Conservation (phyloP, 2,888 invertebrate genomes). For the Cylindroiulus punctatus region DNA sequence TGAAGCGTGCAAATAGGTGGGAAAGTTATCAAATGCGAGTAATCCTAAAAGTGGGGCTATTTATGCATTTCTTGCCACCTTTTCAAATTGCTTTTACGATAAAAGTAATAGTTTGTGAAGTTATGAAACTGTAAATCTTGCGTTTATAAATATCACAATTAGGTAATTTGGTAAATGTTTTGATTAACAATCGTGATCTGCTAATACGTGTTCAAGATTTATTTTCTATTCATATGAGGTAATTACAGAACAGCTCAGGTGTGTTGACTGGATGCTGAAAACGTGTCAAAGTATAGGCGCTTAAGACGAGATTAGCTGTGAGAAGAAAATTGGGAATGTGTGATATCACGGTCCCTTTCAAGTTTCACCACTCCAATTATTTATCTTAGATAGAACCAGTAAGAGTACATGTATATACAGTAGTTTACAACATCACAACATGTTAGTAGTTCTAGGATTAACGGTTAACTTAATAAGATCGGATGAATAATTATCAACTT, state of each 20-base stretch:
- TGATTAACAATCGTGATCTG: background rate
- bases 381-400: too few relatives aligned
- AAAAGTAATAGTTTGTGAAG: background rate
- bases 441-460: too few relatives aligned
- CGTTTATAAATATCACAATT: background rate
- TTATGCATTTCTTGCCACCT: constrained; percentile 28
- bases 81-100: background rate
- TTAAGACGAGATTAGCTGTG: background rate
- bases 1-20: constrained; percentile 36
- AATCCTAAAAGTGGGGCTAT: constrained; percentile 24
- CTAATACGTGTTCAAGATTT: background rate
- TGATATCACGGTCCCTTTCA: background rate
- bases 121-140: constrained; percentile 1
- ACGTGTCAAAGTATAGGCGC: background rate
- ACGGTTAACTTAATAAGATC: too few relatives aligned
- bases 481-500: too few relatives aligned
- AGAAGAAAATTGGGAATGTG: background rate
- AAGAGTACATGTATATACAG: too few relatives aligned
- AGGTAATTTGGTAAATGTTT: background rate
- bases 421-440: too few relatives aligned
- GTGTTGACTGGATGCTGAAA: background rate
- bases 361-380: too few relatives aligned
- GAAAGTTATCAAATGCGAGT: constrained; percentile 38
- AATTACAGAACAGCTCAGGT: background rate
- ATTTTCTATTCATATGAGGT: background rate